Evolutionary conservation across 2,888 invertebrate species (phyloP), one percentile per base, ranked within the genome.

Genomic region (Drosophila testacea): DNA sequence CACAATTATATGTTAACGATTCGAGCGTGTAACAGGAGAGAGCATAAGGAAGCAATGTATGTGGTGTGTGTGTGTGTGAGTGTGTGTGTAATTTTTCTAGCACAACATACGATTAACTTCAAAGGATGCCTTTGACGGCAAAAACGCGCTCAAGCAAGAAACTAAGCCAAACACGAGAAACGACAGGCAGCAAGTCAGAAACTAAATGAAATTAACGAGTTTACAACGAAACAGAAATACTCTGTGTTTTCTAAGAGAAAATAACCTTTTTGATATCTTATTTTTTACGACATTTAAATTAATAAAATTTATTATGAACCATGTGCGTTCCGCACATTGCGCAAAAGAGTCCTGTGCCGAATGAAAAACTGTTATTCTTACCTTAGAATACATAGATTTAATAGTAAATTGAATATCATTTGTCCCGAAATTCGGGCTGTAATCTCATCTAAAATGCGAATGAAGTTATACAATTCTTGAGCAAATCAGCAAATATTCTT

Each of bases 71-170:
- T 61, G 34, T 66, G 39, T 52, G 22, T 44, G 36, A 57, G 59
- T 68, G 64, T 79, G 62, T 71, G 65, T 76, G 56, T 66, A 64
- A 73, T 70, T 80, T 79, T 74, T 81, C 66, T 81, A 75, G 67
- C 70, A 73, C 74, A 79, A 77, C 80, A 81, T 78, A 76, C 83
- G 83, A 89, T 86, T 89, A 86, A 89, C 85, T 87, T 86, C 85
- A 86, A 86, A 86, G 89, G 88, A 77, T 79, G 82, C 84, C 84
- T 84, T 83, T 87, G 88, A 84, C 77, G 88, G 82, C 85, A 51
- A 59, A 66, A 81, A 80, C 46, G 76, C 84, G 89, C 89, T 88
- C 87, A 86, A 75, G 81, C 85, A 83, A 77, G 75, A 81, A 81
- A 88, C 80, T 77, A 77, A 87, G 84, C 86, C 82, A 87, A 85